These are phyloP conservation scores for Camponotus fellah DNA, from an alignment of 2,888 invertebrate genomes.

Conservation along the genomic window DNA sequence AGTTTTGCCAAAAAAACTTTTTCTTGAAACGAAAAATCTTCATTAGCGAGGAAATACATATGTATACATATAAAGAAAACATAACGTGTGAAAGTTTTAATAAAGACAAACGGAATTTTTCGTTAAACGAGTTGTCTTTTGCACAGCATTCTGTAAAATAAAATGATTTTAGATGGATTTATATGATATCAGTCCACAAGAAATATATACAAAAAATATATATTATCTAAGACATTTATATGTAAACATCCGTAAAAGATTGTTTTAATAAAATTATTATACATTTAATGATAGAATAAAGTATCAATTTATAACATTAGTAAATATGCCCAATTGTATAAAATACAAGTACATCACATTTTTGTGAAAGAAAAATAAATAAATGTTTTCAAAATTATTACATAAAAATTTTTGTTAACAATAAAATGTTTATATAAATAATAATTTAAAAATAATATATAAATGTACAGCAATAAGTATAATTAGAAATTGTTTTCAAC, in stretches of 20 bases:
- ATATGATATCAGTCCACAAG: conserved; percentile 9
- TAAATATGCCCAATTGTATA: conserved; percentile 13
- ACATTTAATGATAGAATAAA: conserved; percentile 35
- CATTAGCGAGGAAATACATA: not conserved
- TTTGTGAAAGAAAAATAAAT: conserved; percentile 19
- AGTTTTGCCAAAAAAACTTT: not conserved
- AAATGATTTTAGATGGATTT: conserved; percentile 35
- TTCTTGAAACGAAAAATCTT: not conserved
- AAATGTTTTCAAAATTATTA: conserved; percentile 24
- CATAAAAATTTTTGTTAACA: conserved; percentile 17
- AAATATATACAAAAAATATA: not conserved
- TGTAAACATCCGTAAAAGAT: conserved; percentile 9
- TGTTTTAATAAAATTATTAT: conserved; percentile 45
- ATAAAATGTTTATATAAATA: not conserved
- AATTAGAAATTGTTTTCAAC: too few species aligned
- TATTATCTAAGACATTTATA: conserved; percentile 22
- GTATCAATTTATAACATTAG: conserved; percentile 37
- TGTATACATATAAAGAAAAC: conserved; percentile 44
- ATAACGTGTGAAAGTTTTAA: conserved; percentile 60
- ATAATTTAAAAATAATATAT: too few species aligned
- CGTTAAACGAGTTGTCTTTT: conserved; percentile 43
- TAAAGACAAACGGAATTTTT: conserved; percentile 64
- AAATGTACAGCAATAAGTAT: not conserved
- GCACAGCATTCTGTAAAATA: conserved; percentile 8
- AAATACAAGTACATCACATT: conserved; percentile 9